phyloP scores from a whole-genome alignment of 1,140 invertebrate species.

The Trichoplusia ni region DNA sequence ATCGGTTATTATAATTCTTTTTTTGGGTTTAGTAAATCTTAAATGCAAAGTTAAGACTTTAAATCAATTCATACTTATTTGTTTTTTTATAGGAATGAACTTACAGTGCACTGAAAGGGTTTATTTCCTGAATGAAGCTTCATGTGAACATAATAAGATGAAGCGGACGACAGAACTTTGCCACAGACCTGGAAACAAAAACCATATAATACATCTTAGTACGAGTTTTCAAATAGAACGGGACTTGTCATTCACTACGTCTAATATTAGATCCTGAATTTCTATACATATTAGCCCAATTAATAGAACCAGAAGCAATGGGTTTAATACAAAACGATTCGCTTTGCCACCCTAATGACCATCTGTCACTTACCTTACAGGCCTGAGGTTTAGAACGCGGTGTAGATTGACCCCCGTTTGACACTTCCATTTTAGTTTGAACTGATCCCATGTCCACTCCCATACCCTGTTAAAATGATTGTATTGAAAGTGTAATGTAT shows the following conservation, averaged over 20 bases:
- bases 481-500: not conserved
- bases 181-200: constrained; percentile 82
- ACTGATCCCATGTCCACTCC: constrained; percentile 77
- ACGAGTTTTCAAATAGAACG: no score
- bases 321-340: no score
- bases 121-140: constrained; percentile 90
- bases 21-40: not conserved
- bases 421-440: constrained; percentile 79
- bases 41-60: no score
- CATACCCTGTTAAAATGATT: constrained; percentile 59
- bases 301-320: no score
- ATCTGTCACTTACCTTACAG: constrained; percentile 82
- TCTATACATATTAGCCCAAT: no score
- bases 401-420: constrained; percentile 67
- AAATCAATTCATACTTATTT: no score
- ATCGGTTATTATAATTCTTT: not conserved
- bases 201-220: no score
- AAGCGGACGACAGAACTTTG: constrained; percentile 88
- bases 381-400: constrained; percentile 85
- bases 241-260: no score
- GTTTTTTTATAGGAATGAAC: constrained; percentile 31
- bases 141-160: constrained; percentile 91
- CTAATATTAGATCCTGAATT: no score
- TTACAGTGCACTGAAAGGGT: constrained; percentile 89
- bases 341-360: no score